Base-by-base conservation (phyloP, 1,140 invertebrate species). In the Lepidurus packardi region DNA sequence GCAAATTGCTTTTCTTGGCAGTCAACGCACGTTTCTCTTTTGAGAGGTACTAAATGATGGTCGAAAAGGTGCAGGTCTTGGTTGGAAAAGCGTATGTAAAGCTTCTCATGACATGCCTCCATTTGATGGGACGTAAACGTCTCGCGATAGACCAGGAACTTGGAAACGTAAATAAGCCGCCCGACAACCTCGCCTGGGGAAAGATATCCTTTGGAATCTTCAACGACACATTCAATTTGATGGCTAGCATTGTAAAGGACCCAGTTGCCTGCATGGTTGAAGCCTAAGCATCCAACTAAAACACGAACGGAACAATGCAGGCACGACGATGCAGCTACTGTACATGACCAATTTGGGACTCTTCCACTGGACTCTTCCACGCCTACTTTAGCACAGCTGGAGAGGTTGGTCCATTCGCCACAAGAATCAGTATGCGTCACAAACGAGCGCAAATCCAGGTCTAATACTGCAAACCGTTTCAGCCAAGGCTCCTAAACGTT, bases 71-170 rank as follows among this genome's bases (percentile, higher is more conserved):
- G 76, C 25, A 77, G 41, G 25, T 77, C 76, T 34, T 77, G 44
- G 43, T 53, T 77, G 21, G 44, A 53, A 41, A 77, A 16, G 7
- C 65, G 65, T 45, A 77, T 24, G 24, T 45, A 21, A 7, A 44
- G 41, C 8, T 76, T 43, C 11, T 76, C 42, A n/a, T 9, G 42
- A n/a, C 41, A 34, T 16, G 13, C 16, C 16, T 75, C 42, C 13
- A n/a, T 45, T 16, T 47, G 43, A 24, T 24, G 25, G 21, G 21
- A 44, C 10, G 43, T 24, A 73, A 78, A 78, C 21, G 21, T 45
- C 75, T 78, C 78, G 13, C 73, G 73, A 45, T 78, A 74, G 41
- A 78, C 43, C 43, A 74, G 11, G 42, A 78, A 78, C 44, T 78
- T 74, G 10, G 78, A 45, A 25, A 75, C 16, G 34, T 25, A 74